A percentile compares a stretch with the other conserved stretches of the same genome.
These are phyloP conservation scores for Antitype chi DNA, from an alignment of 2,888 invertebrate species.

Conservation along the genomic window DNA sequence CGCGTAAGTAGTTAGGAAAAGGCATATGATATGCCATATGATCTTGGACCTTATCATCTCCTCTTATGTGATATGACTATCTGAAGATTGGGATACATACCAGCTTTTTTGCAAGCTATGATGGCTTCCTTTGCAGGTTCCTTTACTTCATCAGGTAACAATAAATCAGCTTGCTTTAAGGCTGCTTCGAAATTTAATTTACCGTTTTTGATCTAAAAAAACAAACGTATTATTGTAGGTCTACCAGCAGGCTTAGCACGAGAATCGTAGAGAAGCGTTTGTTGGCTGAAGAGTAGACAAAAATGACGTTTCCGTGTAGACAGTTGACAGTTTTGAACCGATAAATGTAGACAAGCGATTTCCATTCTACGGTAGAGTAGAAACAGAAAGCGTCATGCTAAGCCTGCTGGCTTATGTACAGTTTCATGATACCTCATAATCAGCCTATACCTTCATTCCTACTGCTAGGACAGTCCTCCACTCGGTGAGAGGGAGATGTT, in stretches of 20 bases:
- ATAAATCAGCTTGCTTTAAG: slow-evolving; percentile 85
- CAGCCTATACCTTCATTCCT: no score
- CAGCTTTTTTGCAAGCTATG: slow-evolving; percentile 87
- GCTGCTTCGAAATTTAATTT: slow-evolving; percentile 87
- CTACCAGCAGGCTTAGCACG: no score
- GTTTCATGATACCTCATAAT: not conserved
- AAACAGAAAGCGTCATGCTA: no score
- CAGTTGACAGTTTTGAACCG: no score
- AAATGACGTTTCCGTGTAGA: no score
- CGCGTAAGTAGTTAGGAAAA: not conserved
- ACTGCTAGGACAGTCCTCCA: no score
- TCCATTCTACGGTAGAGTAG: no score
- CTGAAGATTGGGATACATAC: slow-evolving; percentile 73
- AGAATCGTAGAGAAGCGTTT: no score
- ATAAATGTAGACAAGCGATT: no score
- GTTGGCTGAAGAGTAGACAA: no score
- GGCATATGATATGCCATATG: not conserved
- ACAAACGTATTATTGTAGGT: not conserved
- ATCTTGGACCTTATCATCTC: not conserved
- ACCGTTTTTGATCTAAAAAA: slow-evolving; percentile 86
- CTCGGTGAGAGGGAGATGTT: no score
- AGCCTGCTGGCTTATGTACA: not conserved
- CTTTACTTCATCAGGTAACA: slow-evolving; percentile 85
- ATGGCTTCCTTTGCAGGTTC: slow-evolving; percentile 85
- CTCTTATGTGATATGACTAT: not conserved